Base-by-base conservation (phyloP, 2,797 vertebrate species). In the Tamandua tetradactyla region DNA sequence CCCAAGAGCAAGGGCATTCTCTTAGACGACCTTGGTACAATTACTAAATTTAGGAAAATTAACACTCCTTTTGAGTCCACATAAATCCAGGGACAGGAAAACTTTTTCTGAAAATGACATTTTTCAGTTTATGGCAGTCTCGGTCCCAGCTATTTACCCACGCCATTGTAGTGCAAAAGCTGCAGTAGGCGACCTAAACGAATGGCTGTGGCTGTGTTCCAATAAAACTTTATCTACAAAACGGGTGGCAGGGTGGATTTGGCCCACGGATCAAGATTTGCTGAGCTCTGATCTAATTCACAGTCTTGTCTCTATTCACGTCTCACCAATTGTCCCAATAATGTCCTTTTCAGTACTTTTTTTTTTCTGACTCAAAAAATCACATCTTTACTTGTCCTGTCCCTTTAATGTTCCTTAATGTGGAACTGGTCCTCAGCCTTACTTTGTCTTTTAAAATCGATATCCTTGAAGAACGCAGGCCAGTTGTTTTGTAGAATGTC, bases 221-320 rank as follows among this genome's bases (percentile, higher is more conserved):
- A 72, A n/a, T 57, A 80, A 80, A 52, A 68, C 37, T 87, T 90
- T 71, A 79, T 89, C 86, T 92, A 32, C n/a, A 89, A 55, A 32
- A 32, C 23, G 35, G 1, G n/a, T 47, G n/a, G 40, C 30, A 30
- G 20, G 22, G 61, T 14, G 47, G 32, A 68, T 59, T 49, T 68
- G 62, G 42, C 40, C 62, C 0, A 0, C 59, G 40, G 25, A 3
- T 59, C 11, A 25, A 15, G 3, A 6, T 76, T 81, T 37, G 40
- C 66, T 61, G 22, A 71, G 7, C 30, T 32, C n/a, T 79, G 23
- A 47, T 61, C 5, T 25, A 13, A 82, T 30, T 32, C 79, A 14
- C 6, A 61, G 30, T 64, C 25, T 40, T n/a, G n/a, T n/a, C n/a
- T n/a, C 25, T 14, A 20, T 81, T 71, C 72, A 55, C 75, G 25